These are phyloP conservation scores for Leptinotarsa rubiginosa DNA, from an alignment of 2,888 invertebrate genomes.

Conservation along the genomic window DNA sequence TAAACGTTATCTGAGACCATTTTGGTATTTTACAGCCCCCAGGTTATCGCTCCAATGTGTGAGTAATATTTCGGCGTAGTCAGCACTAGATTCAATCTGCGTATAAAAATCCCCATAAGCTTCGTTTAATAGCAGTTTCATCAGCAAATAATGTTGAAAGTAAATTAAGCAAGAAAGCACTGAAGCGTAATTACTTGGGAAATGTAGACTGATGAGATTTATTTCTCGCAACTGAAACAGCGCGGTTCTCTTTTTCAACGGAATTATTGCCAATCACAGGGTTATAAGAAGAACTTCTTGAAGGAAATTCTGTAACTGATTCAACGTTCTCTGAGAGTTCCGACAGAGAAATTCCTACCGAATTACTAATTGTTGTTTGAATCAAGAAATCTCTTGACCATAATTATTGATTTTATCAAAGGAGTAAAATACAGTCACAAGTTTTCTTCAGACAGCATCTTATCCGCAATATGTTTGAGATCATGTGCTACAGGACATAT, in stretches of 20 bases:
- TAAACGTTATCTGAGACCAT: constrained; percentile 35
- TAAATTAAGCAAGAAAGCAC: constrained; percentile 36
- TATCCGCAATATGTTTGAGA: no score
- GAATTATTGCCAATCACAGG: not conserved
- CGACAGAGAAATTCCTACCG: no score
- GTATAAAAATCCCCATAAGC: constrained; percentile 45
- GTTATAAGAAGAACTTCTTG: not conserved
- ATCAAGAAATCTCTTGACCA: no score
- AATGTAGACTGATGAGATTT: constrained; percentile 17
- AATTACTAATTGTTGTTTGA: no score
- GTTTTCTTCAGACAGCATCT: no score
- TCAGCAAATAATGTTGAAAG: constrained; percentile 40
- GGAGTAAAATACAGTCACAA: no score
- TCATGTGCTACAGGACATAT: no score
- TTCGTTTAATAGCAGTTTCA: constrained; percentile 38
- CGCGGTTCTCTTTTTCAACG: not conserved
- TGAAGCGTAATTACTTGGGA: constrained; percentile 29
- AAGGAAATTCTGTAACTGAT: not conserved
- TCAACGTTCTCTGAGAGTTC: no score
- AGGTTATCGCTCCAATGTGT: constrained; percentile 44
- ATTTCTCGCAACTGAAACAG: not conserved
- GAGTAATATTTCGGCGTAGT: constrained; percentile 43
- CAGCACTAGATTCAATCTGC: constrained; percentile 44
- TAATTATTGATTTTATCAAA: no score
- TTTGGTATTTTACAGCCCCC: constrained; percentile 38